phyloP scores from a whole-genome alignment of 2,113 vertebrate species.

The Pedetes capensis region DNA sequence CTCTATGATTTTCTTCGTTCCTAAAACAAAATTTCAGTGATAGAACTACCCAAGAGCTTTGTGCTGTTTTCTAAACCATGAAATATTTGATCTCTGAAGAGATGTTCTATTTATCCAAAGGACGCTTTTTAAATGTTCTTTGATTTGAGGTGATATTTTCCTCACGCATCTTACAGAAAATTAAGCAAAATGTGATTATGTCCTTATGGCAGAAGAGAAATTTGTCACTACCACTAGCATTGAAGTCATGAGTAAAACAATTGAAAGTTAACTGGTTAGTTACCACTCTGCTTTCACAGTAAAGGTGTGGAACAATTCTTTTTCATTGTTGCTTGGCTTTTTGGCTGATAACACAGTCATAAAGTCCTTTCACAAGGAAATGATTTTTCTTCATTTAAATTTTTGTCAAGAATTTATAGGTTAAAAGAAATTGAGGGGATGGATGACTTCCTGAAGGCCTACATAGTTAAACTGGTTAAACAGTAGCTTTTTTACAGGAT shows the following conservation, averaged over 20 bases:
- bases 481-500: slow-evolving; percentile 27
- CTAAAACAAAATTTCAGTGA: slow-evolving; percentile 12
- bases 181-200: slow-evolving; percentile 47
- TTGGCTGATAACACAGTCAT: slow-evolving; percentile 9
- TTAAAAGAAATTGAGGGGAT: neutral
- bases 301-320: slow-evolving; percentile 9
- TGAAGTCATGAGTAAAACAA: slow-evolving; percentile 26
- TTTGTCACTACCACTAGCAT: neutral
- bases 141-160: slow-evolving; percentile 28
- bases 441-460: slow-evolving; percentile 46
- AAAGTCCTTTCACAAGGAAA: slow-evolving; percentile 47
- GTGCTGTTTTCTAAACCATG: slow-evolving; percentile 32
- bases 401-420: slow-evolving; percentile 50
- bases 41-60: neutral
- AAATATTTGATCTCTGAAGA: slow-evolving; percentile 15
- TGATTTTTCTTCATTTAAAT: slow-evolving; percentile 51
- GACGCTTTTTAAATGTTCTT: slow-evolving; percentile 46
- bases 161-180: slow-evolving; percentile 35
- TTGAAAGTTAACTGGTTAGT: neutral
- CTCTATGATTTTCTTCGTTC: slow-evolving; percentile 24
- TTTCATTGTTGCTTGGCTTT: slow-evolving; percentile 50
- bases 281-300: neutral
- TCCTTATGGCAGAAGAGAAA: neutral
- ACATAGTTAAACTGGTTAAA: slow-evolving; percentile 45
- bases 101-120: slow-evolving; percentile 21